Evolutionary conservation across 2,888 invertebrate genomes (phyloP).

Genomic region (Dorcus parallelipipedus): DNA sequence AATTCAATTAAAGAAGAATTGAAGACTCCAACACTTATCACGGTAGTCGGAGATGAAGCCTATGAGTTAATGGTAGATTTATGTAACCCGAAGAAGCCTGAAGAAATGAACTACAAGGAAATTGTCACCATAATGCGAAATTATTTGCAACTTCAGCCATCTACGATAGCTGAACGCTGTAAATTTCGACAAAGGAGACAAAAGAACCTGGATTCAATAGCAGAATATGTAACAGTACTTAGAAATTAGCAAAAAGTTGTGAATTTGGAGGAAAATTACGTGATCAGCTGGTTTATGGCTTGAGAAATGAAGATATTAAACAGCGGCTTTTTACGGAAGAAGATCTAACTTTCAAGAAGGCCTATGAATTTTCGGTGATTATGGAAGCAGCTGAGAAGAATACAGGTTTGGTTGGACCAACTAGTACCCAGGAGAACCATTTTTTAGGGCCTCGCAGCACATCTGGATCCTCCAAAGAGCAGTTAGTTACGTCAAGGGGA

Average conservation of each 20-base stretch:
- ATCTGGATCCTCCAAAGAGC: no score
- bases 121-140: conserved; percentile 12
- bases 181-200: conserved; percentile 12
- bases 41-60: conserved; percentile 15
- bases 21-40: conserved; percentile 10
- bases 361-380: conserved; percentile 2
- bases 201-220: conserved; percentile 3
- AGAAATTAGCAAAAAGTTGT: background rate
- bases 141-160: conserved; percentile 14
- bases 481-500: no score
- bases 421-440: no score
- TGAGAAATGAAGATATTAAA: background rate
- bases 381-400: background rate
- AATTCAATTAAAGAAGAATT: conserved; percentile 11
- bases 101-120: conserved; percentile 3
- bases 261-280: background rate
- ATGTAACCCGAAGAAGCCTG: conserved; percentile 8
- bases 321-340: conserved; percentile 11
- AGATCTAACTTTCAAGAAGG: conserved; percentile 1
- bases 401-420: no score
- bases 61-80: conserved; percentile 15
- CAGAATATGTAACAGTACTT: conserved; percentile 1
- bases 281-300: conserved; percentile 7
- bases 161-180: conserved; percentile 14
- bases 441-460: no score